A percentile compares a stretch with the other conserved stretches of the same genome.
phyloP scores from a whole-genome alignment of 2,888 invertebrate species.

The Drosophila conformis region DNA sequence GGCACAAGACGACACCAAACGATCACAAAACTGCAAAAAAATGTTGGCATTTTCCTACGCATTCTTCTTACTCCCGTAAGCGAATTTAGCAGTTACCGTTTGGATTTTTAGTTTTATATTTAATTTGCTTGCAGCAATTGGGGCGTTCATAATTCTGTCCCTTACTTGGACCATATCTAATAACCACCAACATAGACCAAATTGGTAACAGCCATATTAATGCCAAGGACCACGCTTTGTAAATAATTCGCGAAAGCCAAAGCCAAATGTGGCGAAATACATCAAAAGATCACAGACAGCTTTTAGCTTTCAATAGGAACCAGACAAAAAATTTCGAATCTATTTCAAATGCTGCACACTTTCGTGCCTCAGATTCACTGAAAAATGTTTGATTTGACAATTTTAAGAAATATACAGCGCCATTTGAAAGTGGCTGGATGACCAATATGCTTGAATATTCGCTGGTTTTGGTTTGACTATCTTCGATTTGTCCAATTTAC shows the following conservation, averaged over 20 bases:
- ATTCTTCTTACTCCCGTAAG: conserved; percentile 42
- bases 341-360: not conserved
- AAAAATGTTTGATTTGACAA: not conserved
- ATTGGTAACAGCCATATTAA: conserved; percentile 58
- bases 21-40: conserved; percentile 26
- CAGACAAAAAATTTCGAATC: not conserved
- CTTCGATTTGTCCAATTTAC: not conserved
- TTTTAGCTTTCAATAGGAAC: not conserved
- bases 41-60: conserved; percentile 12
- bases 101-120: conserved; percentile 18
- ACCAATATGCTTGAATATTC: not conserved
- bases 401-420: not conserved
- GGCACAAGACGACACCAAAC: conserved; percentile 20
- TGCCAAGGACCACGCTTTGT: conserved; percentile 43
- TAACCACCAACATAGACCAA: conserved; percentile 26
- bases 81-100: conserved; percentile 65
- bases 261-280: conserved; percentile 63
- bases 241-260: conserved; percentile 63
- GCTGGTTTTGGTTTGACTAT: not conserved
- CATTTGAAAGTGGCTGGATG: not conserved
- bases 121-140: conserved; percentile 59
- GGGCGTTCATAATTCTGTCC: conserved; percentile 71
- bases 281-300: not conserved
- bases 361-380: not conserved
- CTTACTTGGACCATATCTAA: conserved; percentile 10